Percentiles rank a stretch among this genome's conserved stretches.
phyloP scores from a whole-genome alignment of 1,140 invertebrate genomes.

The Ctenoplectra terminalis region DNA sequence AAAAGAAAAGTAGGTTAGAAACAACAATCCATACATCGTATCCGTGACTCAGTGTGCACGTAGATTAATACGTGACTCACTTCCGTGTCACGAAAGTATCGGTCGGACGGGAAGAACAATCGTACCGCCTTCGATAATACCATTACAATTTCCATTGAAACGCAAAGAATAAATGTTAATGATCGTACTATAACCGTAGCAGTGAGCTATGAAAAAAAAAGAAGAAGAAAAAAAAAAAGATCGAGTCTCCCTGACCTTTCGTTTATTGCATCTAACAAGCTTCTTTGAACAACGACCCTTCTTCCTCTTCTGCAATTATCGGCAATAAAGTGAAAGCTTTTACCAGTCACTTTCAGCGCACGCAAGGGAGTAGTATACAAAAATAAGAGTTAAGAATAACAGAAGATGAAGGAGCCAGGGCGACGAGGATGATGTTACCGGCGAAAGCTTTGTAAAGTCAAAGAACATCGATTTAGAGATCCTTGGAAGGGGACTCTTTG shows the following conservation, averaged over 20 bases:
- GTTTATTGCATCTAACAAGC: slow-evolving; percentile 39
- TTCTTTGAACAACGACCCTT: slow-evolving; percentile 33
- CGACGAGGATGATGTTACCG: slow-evolving; percentile 32
- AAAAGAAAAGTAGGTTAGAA: slow-evolving; percentile 20
- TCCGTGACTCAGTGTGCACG: not conserved
- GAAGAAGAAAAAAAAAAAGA: not conserved
- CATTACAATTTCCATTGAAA: slow-evolving; percentile 1
- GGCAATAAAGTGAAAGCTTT: slow-evolving; percentile 47
- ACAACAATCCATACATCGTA: not conserved
- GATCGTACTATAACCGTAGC: not conserved
- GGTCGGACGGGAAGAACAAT: not conserved
- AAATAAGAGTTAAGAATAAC: slow-evolving; percentile 52
- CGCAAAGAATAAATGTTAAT: slow-evolving; percentile 19
- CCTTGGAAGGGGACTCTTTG: slow-evolving; percentile 22
- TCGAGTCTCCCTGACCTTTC: slow-evolving; percentile 32
- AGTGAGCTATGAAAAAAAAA: not conserved
- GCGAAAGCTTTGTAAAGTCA: slow-evolving; percentile 45
- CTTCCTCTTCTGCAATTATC: slow-evolving; percentile 45
- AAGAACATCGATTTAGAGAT: slow-evolving; percentile 52
- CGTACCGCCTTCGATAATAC: not conserved
- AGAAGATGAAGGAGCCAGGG: slow-evolving; percentile 34
- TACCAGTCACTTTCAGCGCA: slow-evolving; percentile 26
- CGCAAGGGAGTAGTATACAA: not conserved
- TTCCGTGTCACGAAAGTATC: not conserved
- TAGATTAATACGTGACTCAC: not conserved